A percentile compares a stretch with the other conserved stretches of the same genome.
These are phyloP conservation scores for Andrena minutula DNA, from an alignment of 2,888 invertebrate species.

Conservation along the genomic window DNA sequence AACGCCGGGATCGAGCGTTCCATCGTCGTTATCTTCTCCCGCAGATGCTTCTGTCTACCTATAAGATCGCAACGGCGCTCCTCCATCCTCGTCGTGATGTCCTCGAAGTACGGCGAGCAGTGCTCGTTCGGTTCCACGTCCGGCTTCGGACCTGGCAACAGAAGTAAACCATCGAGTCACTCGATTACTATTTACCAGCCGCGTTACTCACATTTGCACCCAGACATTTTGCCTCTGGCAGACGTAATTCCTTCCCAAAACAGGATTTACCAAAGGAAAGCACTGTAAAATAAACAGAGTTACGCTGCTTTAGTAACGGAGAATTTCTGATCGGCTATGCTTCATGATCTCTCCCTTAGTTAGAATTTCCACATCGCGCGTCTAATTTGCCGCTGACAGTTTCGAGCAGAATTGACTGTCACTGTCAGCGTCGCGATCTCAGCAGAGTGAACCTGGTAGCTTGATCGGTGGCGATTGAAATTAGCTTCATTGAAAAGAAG, in stretches of 20 bases:
- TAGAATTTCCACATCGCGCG: constrained; percentile 23
- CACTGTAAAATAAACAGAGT: too few species aligned
- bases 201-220: constrained; percentile 42
- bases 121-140: constrained; percentile 45
- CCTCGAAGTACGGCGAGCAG: constrained; percentile 59
- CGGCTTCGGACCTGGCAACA: constrained; percentile 62
- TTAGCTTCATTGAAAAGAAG: background rate
- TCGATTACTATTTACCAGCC: background rate
- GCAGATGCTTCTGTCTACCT: constrained; percentile 72
- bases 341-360: background rate
- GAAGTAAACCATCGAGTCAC: background rate
- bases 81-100: constrained; percentile 71
- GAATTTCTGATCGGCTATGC: background rate
- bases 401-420: constrained; percentile 16
- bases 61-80: constrained; percentile 74
- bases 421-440: background rate
- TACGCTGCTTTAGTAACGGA: background rate
- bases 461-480: background rate
- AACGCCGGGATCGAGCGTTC: constrained; percentile 81
- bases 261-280: too few species aligned
- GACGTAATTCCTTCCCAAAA: background rate
- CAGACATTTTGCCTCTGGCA: constrained; percentile 26
- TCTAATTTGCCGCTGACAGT: constrained; percentile 14
- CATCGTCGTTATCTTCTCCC: constrained; percentile 77
- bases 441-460: background rate